Evolutionary conservation across 2,113 vertebrate genomes (phyloP).

Genomic region (Martes martes): DNA sequence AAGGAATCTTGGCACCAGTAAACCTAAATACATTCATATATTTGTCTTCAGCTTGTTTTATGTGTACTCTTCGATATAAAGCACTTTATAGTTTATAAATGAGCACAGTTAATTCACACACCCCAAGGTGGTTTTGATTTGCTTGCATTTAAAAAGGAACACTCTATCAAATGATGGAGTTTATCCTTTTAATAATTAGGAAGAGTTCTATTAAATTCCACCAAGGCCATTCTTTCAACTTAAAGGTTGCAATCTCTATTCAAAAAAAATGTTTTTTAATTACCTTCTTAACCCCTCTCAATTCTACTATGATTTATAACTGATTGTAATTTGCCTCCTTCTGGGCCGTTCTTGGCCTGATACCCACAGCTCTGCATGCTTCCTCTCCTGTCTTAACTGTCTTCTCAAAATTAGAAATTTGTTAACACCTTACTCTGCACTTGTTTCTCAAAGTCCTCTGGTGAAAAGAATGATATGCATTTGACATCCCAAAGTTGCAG

Average conservation of each 20-base stretch:
- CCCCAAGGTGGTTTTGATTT: constrained; percentile 45
- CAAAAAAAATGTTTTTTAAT: constrained; percentile 38
- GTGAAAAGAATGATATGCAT: background rate
- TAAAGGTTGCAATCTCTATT: constrained; percentile 15
- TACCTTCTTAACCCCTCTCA: constrained; percentile 35
- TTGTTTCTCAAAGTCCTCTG: background rate
- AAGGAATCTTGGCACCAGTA: background rate
- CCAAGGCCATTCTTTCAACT: constrained; percentile 13
- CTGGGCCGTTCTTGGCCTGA: background rate
- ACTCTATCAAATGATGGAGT: constrained; percentile 11
- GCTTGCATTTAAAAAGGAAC: constrained; percentile 47
- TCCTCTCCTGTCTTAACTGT: background rate
- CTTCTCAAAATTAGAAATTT: background rate
- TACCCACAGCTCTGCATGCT: background rate
- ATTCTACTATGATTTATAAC: constrained; percentile 38
- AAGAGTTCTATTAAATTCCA: constrained; percentile 30
- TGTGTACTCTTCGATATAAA: constrained; percentile 46
- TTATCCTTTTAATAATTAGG: constrained; percentile 47
- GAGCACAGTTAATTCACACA: constrained; percentile 61
- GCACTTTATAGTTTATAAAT: constrained; percentile 58
- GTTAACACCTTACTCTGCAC: background rate
- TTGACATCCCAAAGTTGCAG: background rate
- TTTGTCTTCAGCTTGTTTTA: constrained; percentile 7
- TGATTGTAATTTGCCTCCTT: constrained; percentile 44
- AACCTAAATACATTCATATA: background rate